Evolutionary conservation across 2,113 vertebrate genomes (phyloP), one percentile per base, ranked within the genome.

Genomic region (Martes martes): DNA sequence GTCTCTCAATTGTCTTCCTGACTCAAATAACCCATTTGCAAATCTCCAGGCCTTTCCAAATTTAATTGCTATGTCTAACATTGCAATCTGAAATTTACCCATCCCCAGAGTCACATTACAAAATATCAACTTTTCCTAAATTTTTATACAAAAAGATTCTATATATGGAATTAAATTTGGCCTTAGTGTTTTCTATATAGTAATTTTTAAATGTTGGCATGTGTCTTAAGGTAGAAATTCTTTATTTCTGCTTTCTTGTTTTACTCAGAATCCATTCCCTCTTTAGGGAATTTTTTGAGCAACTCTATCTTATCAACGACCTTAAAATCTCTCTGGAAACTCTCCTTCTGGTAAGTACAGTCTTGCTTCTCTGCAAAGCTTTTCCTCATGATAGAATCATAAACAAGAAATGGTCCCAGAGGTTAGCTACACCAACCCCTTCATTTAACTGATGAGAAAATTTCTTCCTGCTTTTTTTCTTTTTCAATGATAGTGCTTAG

Each of bases 211-310:
- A 42, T 18, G 15, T 19, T 61, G 31, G 14, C 2, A 24, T 50
- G n/a, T 76, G 31, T 94, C 71, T 92, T 89, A 63, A 84, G 21
- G 33, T 69, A 83, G 61, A 15, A 84, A 52, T 55, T 97, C 33
- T 93, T 95, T 50, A 96, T 83, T 80, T 57, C 5, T 91, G 59
- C 33, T 90, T 82, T 78, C 71, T 95, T 91, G 39, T 36, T 26
- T 76, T 11, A 39, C 80, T 95, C 74, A 96, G 84, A 94, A 91
- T 52, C 28, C 63, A 52, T 94, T 93, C 28, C 14, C 23, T 92
- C 21, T 50, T 31, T 42, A 80, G 42, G 33, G 13, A 76, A 28
- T 36, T 79, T 71, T 65, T 39, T 28, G 28, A 61, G 24, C 74
- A 80, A 67, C 42, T 94, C 47, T 26, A 55, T 65, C 23, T 71